Base-by-base conservation (phyloP, 2,888 invertebrate genomes). In the Charanyca ferruginea region DNA sequence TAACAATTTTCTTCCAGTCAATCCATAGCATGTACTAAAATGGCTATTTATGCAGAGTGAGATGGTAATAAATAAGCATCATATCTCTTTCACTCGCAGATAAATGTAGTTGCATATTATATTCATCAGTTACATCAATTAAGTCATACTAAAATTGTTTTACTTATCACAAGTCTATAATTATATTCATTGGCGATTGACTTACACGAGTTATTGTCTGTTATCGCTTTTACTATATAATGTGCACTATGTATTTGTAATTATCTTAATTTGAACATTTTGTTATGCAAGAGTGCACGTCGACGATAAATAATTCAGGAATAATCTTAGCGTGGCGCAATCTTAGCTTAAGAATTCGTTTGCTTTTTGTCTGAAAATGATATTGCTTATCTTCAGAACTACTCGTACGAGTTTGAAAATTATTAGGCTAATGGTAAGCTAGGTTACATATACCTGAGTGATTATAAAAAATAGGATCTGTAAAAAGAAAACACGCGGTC, bases 81-180 rank as follows among this genome's bases (percentile, higher is more conserved):
- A 2, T 22, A 9, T 41, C 23, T 58, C 48, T 38, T 23, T 54
- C 49, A 35, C 44, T 25, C 52, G 1, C 3, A 52, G 32, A 45
- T 28, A 48, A 20, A 44, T 52, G 54, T 35, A 49, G 16, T 8
- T 59, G 6, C 23, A 25, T 13, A 42, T 25, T 13, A 42, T 25
- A 62, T 55, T 44, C 23, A 41, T 59, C 38, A 8, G 52, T 79
- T 58, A 61, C 64, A 76, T 76, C 62, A 62, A 71, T 80, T 70
- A 80, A 61, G 61, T 63, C 57, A 44, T 49, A 55, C 57, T 74
- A 64, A 67, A 61, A 67, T 58, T 28, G 57, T 64, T 57, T 49
- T n/a, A 60, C 38, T 71, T 80, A 67, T 80, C 65, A 35, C 42
- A 20, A 55, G 52, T 76, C 62, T 76, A 68, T 78, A 65, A 72